Conservation (phyloP, 2,888 invertebrate genomes). For the Yponomeuta plumbellus region DNA sequence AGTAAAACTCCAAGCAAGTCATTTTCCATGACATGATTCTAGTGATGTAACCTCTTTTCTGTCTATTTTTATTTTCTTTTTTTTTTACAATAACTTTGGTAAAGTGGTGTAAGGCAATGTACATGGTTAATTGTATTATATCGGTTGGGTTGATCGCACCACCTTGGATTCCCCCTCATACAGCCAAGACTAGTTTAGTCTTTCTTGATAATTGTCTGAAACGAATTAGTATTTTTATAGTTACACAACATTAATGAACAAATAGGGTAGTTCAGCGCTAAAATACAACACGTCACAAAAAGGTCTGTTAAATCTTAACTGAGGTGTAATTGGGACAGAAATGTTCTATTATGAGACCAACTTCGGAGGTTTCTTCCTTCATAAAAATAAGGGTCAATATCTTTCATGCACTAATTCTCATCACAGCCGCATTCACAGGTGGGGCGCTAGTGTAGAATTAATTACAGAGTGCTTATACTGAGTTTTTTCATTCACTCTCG, state of each 20-base stretch:
- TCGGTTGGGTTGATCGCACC: background rate
- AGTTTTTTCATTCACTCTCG: no score
- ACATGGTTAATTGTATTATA: background rate
- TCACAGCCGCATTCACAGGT: no score
- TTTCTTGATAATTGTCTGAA: constrained; percentile 66
- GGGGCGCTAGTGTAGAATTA: no score
- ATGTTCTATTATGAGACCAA: no score
- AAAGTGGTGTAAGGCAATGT: background rate
- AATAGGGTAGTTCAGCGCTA: background rate
- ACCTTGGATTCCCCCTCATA: background rate
- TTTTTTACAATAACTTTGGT: background rate
- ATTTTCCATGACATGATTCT: background rate
- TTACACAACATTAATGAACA: background rate
- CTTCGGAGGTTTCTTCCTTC: no score
- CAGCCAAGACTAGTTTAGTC: constrained; percentile 37
- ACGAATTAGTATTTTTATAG: constrained; percentile 48
- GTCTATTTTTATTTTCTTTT: background rate
- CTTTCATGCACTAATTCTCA: no score
- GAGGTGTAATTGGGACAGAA: no score
- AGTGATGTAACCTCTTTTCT: background rate
- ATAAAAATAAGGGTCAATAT: no score
- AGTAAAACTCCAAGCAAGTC: background rate
- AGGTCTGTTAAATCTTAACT: no score
- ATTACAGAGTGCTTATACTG: no score
- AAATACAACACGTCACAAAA: no score